Percentiles rank a stretch among this genome's conserved stretches.
Conservation (phyloP, 2,797 vertebrate genomes). For the Oceanodroma leucorhoa region DNA sequence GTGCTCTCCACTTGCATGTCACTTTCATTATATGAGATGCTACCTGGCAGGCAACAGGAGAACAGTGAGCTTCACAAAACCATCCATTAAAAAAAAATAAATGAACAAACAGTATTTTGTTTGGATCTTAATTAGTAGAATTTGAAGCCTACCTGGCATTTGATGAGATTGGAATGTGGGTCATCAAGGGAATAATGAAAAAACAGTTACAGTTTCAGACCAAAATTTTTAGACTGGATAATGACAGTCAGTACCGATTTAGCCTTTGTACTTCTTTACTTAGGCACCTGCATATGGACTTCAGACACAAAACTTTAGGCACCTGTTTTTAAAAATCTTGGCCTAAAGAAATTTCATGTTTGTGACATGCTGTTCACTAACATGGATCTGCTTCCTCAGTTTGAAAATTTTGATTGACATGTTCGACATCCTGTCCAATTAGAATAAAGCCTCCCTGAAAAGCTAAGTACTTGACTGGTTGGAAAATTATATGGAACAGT, state of each 20-base stretch:
- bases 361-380: neutral
- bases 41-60: neutral
- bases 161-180: neutral
- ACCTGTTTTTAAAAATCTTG: neutral
- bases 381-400: neutral
- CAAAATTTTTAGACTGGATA: neutral
- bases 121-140: neutral
- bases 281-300: neutral
- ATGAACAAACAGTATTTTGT: neutral
- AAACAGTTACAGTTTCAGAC: neutral
- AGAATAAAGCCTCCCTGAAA: neutral
- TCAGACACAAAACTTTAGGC: neutral
- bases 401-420: neutral
- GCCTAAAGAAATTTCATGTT: neutral
- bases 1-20: neutral
- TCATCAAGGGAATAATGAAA: neutral
- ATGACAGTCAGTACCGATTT: neutral
- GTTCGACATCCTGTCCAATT: neutral
- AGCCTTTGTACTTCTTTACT: neutral
- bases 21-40: neutral
- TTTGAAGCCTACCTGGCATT: neutral
- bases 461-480: neutral
- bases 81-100: neutral
- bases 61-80: neutral
- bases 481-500: neutral